Evolutionary conservation across 2,888 invertebrate species (phyloP), one percentile per base, ranked within the genome.

Genomic region (Dorcus hopei): DNA sequence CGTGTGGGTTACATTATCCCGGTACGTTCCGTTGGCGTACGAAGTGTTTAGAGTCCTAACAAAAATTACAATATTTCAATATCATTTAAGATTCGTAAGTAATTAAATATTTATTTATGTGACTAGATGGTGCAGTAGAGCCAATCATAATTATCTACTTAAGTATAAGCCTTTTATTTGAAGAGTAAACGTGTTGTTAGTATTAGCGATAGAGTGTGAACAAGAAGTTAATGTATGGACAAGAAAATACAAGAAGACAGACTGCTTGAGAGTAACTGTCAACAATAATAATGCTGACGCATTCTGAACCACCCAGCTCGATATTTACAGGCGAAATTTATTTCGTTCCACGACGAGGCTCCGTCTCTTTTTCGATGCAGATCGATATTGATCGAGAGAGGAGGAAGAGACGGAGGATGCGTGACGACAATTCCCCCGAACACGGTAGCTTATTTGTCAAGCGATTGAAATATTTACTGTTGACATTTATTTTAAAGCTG

Each of bases 371-470:
- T 54, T 55, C 38, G 38, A 51, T 49, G 14, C 51, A 42, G 51
- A 56, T 56, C 50, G 47, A 56, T 50, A 56, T 56, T 56, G 50
- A 56, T 54, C 50, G 43, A 51, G 47, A 45, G 52, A 57, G 54
- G 40, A 54, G 51, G 56, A 49, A 33, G 19, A 9, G 26, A 50
- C 45, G 41, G 51, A 40, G 53, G 43, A 45, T 26, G 38, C 45
- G 16, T 54, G 47, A 49, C 50, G 51, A 50, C 33, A 41, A 49
- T 52, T 54, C 38, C 33, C 19, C 43, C 38, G 56, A 57, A 48
- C 52, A 60, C 62, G 57, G 64, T 64, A 64, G 64, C 64, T 55
- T 64, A 59, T 64, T 64, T 64, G 58, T 57, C 45, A 14, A 61
- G 50, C 59, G 62, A 62, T 65, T 57, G 56, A 55, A 60, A 59